phyloP scores from a whole-genome alignment of 2,113 vertebrate genomes.

The Murina feae region DNA sequence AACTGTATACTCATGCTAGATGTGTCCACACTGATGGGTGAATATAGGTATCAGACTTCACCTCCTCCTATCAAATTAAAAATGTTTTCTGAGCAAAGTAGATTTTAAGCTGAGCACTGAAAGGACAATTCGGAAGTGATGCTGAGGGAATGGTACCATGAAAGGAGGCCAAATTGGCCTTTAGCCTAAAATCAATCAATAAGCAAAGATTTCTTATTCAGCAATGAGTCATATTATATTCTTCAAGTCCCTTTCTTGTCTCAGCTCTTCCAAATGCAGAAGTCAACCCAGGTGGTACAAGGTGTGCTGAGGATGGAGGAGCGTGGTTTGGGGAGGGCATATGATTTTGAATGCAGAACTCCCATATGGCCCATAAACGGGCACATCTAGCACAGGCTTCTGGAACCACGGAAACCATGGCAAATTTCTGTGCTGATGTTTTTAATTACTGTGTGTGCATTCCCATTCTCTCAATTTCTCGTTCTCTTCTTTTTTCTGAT shows the following conservation, averaged over 20 bases:
- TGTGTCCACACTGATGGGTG: background rate
- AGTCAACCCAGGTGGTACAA: background rate
- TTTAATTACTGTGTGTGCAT: background rate
- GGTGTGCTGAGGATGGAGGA: background rate
- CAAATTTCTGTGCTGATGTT: background rate
- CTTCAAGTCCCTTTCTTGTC: conserved; percentile 57
- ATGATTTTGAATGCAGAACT: background rate
- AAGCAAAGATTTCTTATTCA: conserved; percentile 48
- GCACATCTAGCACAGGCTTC: background rate
- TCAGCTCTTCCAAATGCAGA: conserved; percentile 24
- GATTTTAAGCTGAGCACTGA: conserved; percentile 61
- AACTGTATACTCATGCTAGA: background rate
- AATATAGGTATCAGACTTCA: conserved; percentile 28
- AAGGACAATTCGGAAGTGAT: conserved; percentile 59
- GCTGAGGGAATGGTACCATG: conserved; percentile 49
- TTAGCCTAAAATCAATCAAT: conserved; percentile 67
- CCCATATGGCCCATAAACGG: background rate
- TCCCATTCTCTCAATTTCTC: too few species aligned
- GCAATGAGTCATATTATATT: conserved; percentile 64
- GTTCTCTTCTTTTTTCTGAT: background rate
- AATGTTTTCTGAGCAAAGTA: conserved; percentile 29
- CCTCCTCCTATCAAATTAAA: conserved; percentile 38
- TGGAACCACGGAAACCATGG: background rate
- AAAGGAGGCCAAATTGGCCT: conserved; percentile 54
- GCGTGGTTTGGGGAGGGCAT: background rate